phyloP scores from a whole-genome alignment of 2,113 vertebrate species.

The Ammodytes dubius region DNA sequence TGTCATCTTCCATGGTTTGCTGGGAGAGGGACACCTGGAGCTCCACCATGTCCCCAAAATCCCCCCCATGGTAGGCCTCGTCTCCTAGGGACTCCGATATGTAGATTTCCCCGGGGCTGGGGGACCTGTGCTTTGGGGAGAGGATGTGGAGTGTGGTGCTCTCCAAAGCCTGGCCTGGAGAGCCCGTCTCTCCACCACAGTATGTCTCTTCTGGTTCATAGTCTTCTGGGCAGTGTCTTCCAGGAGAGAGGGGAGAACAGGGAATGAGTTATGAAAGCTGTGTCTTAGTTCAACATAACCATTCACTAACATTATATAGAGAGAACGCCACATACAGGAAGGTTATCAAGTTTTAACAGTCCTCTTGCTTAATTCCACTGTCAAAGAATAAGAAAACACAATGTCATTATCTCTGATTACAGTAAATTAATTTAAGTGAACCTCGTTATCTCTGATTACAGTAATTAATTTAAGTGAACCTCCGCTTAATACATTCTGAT shows the following conservation, averaged over 20 bases:
- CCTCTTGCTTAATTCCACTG: conserved; percentile 43
- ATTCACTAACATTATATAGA: neutral
- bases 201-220: conserved; percentile 79
- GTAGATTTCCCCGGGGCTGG: conserved; percentile 74
- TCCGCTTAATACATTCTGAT: conserved; percentile 29
- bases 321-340: conserved; percentile 25
- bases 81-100: conserved; percentile 77
- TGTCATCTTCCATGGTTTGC: conserved; percentile 71
- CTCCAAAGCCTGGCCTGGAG: conserved; percentile 71
- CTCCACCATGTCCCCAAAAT: conserved; percentile 84
- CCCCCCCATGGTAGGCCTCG: conserved; percentile 70
- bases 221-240: conserved; percentile 80
- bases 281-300: neutral
- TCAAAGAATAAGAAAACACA: conserved; percentile 29
- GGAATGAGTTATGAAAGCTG: neutral
- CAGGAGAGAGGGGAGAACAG: conserved; percentile 11
- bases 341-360: conserved; percentile 38
- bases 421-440: conserved; percentile 29
- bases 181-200: conserved; percentile 57
- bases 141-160: conserved; percentile 88
- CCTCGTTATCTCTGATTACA: conserved; percentile 38
- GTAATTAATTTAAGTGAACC: conserved; percentile 18
- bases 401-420: conserved; percentile 35
- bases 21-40: conserved; percentile 89
- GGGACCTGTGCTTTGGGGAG: conserved; percentile 62